These are phyloP conservation scores for Hyles euphorbiae DNA, from an alignment of 1,140 invertebrate genomes.

Conservation along the genomic window DNA sequence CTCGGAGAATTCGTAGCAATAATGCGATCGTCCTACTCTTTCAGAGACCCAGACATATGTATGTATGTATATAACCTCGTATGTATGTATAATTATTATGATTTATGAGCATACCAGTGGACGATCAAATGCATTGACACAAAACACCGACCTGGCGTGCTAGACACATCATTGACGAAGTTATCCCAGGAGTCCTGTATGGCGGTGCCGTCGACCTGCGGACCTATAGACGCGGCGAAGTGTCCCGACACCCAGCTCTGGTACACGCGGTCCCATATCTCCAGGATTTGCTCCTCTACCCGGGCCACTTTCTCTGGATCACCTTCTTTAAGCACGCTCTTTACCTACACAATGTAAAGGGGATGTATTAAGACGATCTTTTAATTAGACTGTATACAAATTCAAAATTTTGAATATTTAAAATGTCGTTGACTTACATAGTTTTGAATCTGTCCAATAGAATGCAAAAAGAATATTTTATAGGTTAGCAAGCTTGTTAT, in stretches of 20 bases:
- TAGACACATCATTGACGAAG: constrained; percentile 82
- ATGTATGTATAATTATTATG: too few relatives aligned
- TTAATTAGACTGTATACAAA: too few relatives aligned
- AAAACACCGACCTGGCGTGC: constrained; percentile 79
- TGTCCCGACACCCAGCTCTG: constrained; percentile 88
- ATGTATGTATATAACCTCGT: too few relatives aligned
- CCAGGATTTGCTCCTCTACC: constrained; percentile 93
- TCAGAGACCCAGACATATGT: too few relatives aligned
- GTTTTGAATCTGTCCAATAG: constrained; percentile 30
- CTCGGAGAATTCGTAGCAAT: too few relatives aligned
- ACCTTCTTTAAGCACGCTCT: constrained; percentile 86
- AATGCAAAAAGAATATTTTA: constrained; percentile 12
- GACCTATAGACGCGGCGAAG: constrained; percentile 76
- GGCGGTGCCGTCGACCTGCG: constrained; percentile 81
- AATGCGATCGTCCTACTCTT: too few relatives aligned
- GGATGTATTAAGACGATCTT: neutral
- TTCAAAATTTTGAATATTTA: neutral
- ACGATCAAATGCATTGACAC: neutral
- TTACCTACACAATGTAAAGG: constrained; percentile 75
- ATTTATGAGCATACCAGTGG: too few relatives aligned
- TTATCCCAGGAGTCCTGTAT: constrained; percentile 83
- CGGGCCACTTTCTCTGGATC: constrained; percentile 88
- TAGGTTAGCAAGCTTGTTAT: neutral
- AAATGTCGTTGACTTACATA: constrained; percentile 25
- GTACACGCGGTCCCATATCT: constrained; percentile 95